Conservation (phyloP, 2,888 invertebrate species). For the Protula sp. region DNA sequence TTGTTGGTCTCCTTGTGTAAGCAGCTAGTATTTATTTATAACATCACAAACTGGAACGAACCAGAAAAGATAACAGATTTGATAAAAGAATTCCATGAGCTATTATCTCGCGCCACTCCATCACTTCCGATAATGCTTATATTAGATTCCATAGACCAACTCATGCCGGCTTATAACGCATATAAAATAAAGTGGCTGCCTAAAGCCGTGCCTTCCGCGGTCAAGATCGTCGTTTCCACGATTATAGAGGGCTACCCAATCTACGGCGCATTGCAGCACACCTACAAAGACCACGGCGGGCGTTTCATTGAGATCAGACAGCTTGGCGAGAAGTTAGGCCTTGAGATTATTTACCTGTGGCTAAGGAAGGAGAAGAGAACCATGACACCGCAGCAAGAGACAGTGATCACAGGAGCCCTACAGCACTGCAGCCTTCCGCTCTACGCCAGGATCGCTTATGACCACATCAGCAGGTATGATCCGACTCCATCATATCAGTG, state of each 20-base stretch:
- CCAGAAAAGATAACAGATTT: constrained; percentile 3
- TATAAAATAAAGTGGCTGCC: constrained; percentile 18
- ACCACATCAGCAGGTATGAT: constrained; percentile 12
- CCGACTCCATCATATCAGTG: too few species aligned
- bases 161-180: constrained; percentile 17
- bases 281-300: background rate
- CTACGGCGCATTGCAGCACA: background rate
- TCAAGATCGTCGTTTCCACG: constrained; percentile 7
- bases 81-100: background rate
- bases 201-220: background rate
- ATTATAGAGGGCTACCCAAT: constrained; percentile 1
- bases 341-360: constrained; percentile 12
- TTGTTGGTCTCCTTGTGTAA: constrained; percentile 1
- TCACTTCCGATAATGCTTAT: constrained; percentile 22
- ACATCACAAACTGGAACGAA: background rate
- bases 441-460: constrained; percentile 15
- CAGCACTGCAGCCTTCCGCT: constrained; percentile 15
- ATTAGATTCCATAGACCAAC: constrained; percentile 30
- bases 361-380: constrained; percentile 1
- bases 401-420: constrained; percentile 6
- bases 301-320: background rate
- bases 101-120: background rate
- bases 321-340: constrained; percentile 7
- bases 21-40: background rate
- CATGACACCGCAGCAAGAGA: background rate